phyloP scores from a whole-genome alignment of 2,113 vertebrate genomes.

The Recurvirostra avosetta region DNA sequence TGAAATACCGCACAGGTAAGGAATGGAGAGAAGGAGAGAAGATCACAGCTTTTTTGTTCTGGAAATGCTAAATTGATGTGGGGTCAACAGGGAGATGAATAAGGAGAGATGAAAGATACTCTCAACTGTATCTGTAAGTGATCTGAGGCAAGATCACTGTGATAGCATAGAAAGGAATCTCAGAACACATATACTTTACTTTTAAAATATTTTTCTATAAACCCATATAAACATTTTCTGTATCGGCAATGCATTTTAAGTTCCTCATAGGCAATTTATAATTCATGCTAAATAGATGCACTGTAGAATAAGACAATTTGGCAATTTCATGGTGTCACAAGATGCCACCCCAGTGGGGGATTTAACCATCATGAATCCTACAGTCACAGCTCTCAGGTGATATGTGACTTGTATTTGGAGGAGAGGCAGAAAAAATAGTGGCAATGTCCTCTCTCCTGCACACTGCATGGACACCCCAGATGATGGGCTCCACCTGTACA shows the following conservation, averaged over 20 bases:
- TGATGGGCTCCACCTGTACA: not conserved
- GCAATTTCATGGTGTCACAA: not conserved
- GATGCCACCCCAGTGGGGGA: not conserved
- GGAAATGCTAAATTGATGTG: not conserved
- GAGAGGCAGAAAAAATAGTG: not conserved
- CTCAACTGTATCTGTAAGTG: not conserved
- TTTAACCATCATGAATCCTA: not conserved
- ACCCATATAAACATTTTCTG: not conserved
- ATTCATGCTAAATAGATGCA: not conserved
- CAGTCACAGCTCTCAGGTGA: not conserved
- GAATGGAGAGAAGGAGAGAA: not conserved
- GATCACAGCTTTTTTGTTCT: constrained; percentile 7
- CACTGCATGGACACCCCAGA: not conserved
- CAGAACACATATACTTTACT: not conserved
- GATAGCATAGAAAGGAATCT: not conserved
- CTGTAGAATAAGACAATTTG: not conserved
- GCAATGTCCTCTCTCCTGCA: not conserved
- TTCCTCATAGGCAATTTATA: not conserved
- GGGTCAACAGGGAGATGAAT: not conserved
- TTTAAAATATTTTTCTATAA: not conserved
- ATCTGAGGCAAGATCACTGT: not conserved
- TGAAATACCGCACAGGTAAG: constrained; percentile 38
- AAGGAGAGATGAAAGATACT: constrained; percentile 30
- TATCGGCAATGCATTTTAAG: not conserved
- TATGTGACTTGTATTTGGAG: not conserved